Conservation (phyloP, 2,113 vertebrate genomes). For the Coreoperca whiteheadi region DNA sequence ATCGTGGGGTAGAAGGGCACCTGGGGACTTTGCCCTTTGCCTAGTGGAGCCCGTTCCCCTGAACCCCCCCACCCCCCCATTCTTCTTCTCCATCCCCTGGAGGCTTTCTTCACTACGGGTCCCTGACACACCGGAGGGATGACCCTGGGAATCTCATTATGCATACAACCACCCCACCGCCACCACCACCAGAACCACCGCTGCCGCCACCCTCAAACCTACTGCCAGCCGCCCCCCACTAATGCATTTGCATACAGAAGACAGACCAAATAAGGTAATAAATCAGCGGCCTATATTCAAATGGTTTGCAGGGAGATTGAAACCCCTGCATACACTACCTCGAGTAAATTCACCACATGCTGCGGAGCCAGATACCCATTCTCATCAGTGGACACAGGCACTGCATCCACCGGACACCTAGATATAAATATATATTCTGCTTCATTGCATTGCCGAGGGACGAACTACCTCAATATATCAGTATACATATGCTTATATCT, state of each 20-base stretch:
- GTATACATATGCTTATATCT: constrained; percentile 83
- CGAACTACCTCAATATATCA: constrained; percentile 83
- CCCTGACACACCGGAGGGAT: constrained; percentile 83
- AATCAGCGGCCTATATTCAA: constrained; percentile 87
- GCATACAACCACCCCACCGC: constrained; percentile 77
- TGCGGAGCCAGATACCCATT: constrained; percentile 74
- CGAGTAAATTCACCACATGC: constrained; percentile 77
- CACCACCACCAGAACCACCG: constrained; percentile 51
- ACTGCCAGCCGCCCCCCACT: constrained; percentile 63
- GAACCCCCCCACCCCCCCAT: constrained; percentile 53
- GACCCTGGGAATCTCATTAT: constrained; percentile 89
- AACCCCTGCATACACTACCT: constrained; percentile 76
- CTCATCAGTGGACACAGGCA: constrained; percentile 83
- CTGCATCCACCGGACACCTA: constrained; percentile 78
- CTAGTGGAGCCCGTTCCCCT: constrained; percentile 45
- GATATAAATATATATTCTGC: constrained; percentile 79
- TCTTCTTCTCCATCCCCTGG: constrained; percentile 67
- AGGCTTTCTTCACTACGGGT: constrained; percentile 71
- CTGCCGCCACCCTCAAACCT: constrained; percentile 63
- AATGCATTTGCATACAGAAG: constrained; percentile 87
- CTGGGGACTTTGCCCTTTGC: constrained; percentile 58
- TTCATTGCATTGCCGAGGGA: constrained; percentile 80
- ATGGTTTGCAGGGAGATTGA: constrained; percentile 85
- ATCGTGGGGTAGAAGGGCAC: constrained; percentile 36
- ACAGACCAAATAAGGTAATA: constrained; percentile 89